Conservation (phyloP, 2,797 vertebrate species). For the Halcyon leucocephala region DNA sequence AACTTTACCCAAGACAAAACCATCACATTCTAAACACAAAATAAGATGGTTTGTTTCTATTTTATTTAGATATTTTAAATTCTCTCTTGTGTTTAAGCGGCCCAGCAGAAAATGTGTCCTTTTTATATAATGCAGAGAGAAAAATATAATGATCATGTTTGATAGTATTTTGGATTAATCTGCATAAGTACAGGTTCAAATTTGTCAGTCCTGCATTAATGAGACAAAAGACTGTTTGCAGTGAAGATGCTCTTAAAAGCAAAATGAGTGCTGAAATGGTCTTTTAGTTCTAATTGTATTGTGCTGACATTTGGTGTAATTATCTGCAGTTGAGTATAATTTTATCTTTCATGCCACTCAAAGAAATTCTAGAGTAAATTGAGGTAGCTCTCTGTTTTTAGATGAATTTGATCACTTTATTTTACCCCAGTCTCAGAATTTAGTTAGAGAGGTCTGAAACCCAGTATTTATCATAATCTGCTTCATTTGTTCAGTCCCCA, state of each 20-base stretch:
- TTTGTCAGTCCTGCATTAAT: slow-evolving; percentile 38
- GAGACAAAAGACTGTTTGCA: slow-evolving; percentile 43
- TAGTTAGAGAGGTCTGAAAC: slow-evolving; percentile 34
- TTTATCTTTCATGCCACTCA: slow-evolving; percentile 51
- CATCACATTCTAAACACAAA: slow-evolving; percentile 10
- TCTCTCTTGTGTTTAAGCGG: neutral
- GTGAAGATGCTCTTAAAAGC: slow-evolving; percentile 24
- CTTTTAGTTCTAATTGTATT: slow-evolving; percentile 61
- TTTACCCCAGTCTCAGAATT: slow-evolving; percentile 32
- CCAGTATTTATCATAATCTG: slow-evolving; percentile 65
- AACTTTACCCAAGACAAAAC: neutral
- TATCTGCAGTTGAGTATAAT: slow-evolving; percentile 45
- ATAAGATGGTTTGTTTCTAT: slow-evolving; percentile 35
- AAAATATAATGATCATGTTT: neutral
- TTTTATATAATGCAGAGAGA: neutral
- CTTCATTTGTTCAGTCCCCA: slow-evolving; percentile 64
- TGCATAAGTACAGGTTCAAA: slow-evolving; percentile 25
- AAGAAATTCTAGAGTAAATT: slow-evolving; percentile 55
- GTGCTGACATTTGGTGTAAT: slow-evolving; percentile 45
- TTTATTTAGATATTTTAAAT: slow-evolving; percentile 44
- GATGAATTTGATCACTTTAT: slow-evolving; percentile 47
- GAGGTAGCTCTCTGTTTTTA: slow-evolving; percentile 22
- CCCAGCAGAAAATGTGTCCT: neutral
- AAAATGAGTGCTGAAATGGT: slow-evolving; percentile 4
- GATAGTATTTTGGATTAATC: neutral